A percentile compares a stretch with the other conserved stretches of the same genome.
phyloP scores from a whole-genome alignment of 2,888 invertebrate species.

The Athalia rosae region DNA sequence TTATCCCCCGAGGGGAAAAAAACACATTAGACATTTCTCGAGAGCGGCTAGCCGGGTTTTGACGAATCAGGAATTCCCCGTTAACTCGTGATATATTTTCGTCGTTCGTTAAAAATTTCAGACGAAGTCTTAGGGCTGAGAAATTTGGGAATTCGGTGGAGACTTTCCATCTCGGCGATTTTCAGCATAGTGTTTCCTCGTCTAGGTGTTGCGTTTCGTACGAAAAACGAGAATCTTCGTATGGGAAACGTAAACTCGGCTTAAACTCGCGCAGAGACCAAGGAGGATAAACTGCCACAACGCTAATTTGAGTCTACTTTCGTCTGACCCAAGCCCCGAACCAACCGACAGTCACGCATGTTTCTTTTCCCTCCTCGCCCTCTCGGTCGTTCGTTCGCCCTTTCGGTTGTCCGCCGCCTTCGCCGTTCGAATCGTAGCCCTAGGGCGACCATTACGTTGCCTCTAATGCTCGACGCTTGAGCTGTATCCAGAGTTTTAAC shows the following conservation, averaged over 20 bases:
- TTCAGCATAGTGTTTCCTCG: neutral
- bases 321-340: conserved; percentile 39
- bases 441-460: conserved; percentile 59
- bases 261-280: conserved; percentile 24
- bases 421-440: conserved; percentile 50
- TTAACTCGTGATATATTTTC: neutral
- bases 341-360: conserved; percentile 39
- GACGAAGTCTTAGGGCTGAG: too few relatives aligned
- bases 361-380: conserved; percentile 48
- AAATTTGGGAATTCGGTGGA: too few relatives aligned
- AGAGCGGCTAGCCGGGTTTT: neutral
- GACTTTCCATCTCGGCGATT: too few relatives aligned
- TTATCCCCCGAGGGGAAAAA: too few relatives aligned
- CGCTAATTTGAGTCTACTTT: conserved; percentile 47
- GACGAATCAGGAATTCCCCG: neutral
- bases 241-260: conserved; percentile 14
- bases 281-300: conserved; percentile 29
- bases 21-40: neutral
- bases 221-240: neutral
- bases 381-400: conserved; percentile 23
- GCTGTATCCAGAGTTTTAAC: neutral
- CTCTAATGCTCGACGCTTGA: conserved; percentile 63
- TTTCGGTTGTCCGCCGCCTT: conserved; percentile 21
- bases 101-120: too few relatives aligned
- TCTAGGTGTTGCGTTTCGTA: neutral